A percentile compares a stretch with the other conserved stretches of the same genome.
Evolutionary conservation across 1,140 invertebrate genomes (phyloP).

Genomic region (Cydia strobilella): DNA sequence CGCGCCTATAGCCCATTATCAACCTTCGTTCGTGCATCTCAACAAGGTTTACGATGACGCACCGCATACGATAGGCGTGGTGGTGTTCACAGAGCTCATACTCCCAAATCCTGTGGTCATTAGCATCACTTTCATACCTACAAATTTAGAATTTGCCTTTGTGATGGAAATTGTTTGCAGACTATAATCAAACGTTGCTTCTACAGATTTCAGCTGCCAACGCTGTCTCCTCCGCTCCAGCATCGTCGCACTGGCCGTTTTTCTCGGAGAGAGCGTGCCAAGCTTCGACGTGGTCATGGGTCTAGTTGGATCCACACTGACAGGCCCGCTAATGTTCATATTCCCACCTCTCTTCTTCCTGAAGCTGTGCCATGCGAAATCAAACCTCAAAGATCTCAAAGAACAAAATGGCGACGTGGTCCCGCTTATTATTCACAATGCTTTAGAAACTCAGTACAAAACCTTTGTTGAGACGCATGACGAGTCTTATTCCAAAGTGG

Average conservation of each 20-base stretch:
- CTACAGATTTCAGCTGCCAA: constrained; percentile 88
- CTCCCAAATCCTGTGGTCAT: too few relatives aligned
- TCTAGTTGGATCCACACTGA: constrained; percentile 91
- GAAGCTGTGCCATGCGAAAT: constrained; percentile 79
- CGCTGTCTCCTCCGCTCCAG: constrained; percentile 87
- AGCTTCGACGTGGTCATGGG: constrained; percentile 94
- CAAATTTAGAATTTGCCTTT: too few relatives aligned
- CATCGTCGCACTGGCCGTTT: constrained; percentile 86
- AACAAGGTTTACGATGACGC: too few relatives aligned
- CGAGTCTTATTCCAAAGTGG: constrained; percentile 35
- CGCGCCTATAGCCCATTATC: too few relatives aligned
- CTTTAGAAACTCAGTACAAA: constrained; percentile 58
- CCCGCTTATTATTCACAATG: constrained; percentile 48
- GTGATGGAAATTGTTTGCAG: too few relatives aligned
- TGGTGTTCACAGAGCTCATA: too few relatives aligned
- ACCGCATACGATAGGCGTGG: too few relatives aligned
- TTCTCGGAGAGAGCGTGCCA: constrained; percentile 91
- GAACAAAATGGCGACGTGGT: constrained; percentile 53
- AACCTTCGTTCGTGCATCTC: too few relatives aligned
- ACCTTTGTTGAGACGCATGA: constrained; percentile 56
- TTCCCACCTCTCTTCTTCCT: constrained; percentile 92
- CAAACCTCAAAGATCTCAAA: constrained; percentile 42
- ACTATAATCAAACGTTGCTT: too few relatives aligned
- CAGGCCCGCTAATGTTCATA: constrained; percentile 91
- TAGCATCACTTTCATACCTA: too few relatives aligned